A percentile compares a stretch with the other conserved stretches of the same genome.
phyloP scores from a whole-genome alignment of 2,113 vertebrate species.

The Microtus pennsylvanicus region DNA sequence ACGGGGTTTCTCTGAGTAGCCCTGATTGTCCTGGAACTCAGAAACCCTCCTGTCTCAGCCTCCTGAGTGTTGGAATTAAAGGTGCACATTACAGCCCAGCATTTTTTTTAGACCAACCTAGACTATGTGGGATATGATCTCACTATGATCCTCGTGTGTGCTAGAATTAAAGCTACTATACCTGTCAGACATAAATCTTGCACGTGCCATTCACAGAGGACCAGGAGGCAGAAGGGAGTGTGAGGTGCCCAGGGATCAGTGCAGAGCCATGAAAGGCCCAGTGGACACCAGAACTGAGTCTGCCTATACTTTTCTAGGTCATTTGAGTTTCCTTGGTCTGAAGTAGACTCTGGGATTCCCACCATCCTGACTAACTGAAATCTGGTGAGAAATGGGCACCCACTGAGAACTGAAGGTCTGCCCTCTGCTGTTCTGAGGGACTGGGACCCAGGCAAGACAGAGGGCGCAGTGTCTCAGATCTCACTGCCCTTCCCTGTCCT shows the following conservation, averaged over 20 bases:
- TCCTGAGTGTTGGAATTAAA: neutral
- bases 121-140: neutral
- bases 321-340: neutral
- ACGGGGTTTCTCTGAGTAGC: neutral
- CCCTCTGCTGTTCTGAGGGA: neutral
- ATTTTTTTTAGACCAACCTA: neutral
- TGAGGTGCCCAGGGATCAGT: neutral
- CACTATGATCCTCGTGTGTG: neutral
- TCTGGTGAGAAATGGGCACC: neutral
- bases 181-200: neutral
- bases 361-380: neutral
- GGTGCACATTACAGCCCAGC: neutral
- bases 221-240: neutral
- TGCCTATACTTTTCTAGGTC: neutral
- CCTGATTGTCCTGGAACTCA: neutral
- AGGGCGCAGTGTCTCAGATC: neutral
- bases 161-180: neutral
- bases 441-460: neutral
- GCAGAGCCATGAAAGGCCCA: neutral
- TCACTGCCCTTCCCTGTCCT: neutral
- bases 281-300: neutral
- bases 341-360: no score
- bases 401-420: neutral
- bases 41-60: neutral
- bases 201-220: neutral